phyloP scores from a whole-genome alignment of 2,113 vertebrate genomes.

The Equus quagga region DNA sequence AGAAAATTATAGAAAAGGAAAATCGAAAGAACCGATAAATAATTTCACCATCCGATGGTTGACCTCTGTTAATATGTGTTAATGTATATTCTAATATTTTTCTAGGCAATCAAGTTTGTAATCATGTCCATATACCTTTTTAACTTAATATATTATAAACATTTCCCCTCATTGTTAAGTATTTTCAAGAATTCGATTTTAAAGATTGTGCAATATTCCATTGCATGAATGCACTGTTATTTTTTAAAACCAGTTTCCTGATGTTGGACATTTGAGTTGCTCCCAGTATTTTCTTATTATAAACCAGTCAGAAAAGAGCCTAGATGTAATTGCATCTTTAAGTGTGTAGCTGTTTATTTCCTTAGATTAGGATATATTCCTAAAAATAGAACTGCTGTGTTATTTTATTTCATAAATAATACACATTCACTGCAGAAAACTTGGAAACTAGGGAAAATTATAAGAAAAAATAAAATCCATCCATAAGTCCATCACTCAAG shows the following conservation, averaged over 20 bases:
- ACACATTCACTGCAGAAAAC: neutral
- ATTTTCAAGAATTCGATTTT: conserved; percentile 24
- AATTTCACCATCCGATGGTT: neutral
- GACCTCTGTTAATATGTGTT: neutral
- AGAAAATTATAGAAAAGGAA: neutral
- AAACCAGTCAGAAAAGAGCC: neutral
- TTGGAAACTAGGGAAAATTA: neutral
- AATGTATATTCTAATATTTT: neutral
- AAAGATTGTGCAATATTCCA: neutral
- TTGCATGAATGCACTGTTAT: neutral
- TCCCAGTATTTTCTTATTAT: conserved; percentile 11
- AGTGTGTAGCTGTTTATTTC: neutral
- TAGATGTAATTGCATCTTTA: conserved; percentile 1
- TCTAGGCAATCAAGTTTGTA: neutral
- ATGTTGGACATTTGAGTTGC: neutral
- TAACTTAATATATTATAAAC: neutral
- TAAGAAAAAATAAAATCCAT: neutral
- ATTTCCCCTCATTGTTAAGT: conserved; percentile 28
- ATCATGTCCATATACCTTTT: neutral
- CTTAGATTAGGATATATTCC: neutral
- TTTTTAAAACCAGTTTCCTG: neutral
- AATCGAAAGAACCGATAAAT: neutral
- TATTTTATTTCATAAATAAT: neutral
- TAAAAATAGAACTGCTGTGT: neutral
- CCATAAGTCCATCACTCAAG: neutral